Conservation (phyloP, 2,113 vertebrate species). For the Actenoides hombroni region DNA sequence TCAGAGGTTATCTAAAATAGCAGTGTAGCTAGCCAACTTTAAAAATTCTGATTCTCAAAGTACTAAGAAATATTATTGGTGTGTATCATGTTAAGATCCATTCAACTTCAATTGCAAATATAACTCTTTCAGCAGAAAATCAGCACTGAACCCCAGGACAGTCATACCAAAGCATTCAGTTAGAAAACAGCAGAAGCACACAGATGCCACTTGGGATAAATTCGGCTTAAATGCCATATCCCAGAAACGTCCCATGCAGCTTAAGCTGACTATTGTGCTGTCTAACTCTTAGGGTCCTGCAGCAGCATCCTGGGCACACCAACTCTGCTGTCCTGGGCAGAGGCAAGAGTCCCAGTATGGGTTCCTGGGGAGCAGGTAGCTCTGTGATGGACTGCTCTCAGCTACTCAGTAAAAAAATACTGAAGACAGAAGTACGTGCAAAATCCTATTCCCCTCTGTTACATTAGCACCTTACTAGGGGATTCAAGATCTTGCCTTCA, state of each 20-base stretch:
- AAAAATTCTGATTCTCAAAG: neutral
- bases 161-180: neutral
- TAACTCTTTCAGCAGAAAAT: neutral
- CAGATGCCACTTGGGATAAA: neutral
- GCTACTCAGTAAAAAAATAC: neutral
- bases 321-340: accelerated
- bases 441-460: neutral
- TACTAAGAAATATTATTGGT: neutral
- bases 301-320: neutral
- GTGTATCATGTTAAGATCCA: accelerated
- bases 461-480: neutral
- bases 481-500: neutral
- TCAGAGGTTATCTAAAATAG: slow-evolving; percentile 34
- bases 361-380: neutral
- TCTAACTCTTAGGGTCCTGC: neutral
- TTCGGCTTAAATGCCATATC: neutral
- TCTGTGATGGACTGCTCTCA: neutral
- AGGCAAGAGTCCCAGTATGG: neutral
- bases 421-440: neutral
- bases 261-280: neutral
- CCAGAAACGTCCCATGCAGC: neutral
- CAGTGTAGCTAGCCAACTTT: neutral
- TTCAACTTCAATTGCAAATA: neutral
- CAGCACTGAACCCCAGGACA: neutral
- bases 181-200: neutral